Evolutionary conservation across 2,888 invertebrate genomes (phyloP), one percentile per base, ranked within the genome.

Genomic region (Nemurella pictetii): DNA sequence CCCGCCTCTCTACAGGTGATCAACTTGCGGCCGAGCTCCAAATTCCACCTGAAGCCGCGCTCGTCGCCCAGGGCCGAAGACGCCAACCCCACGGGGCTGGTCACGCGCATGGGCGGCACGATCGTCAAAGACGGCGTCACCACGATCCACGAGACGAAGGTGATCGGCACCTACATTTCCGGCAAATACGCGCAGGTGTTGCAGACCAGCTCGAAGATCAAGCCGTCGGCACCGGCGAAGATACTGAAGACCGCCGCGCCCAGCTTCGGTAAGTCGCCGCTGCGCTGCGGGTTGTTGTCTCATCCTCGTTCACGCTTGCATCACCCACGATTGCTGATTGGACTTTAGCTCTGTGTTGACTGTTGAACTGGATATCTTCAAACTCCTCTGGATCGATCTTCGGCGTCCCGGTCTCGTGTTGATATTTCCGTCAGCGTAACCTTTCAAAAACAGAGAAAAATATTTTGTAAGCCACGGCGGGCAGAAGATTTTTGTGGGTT

Each of bases 121-220:
- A 93, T 96, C 85, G 94, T 96, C 3, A 95, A 95, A 89, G 96
- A 96, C 88, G 96, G 96, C 0, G 91, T 94, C 0, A 96, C 96
- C 4, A 96, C 96, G 0, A 94, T 97, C 5, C 96, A 96, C 89
- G 96, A 97, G 90, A 96, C 97, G 0, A 96, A 95, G 89, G 96
- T 97, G n/a, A 95, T 97, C 88, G 96, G 97, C 30, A 96, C 97
- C 2, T 96, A 95, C 89, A 96, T 97, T 88, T 95, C 95, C 82
- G 96, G 96, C 73, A 97, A 97, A 91, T 97, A 97, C 89, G 96
- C 97, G 1, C 97, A 97, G 91, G 95, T 96, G 12, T 91, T 97
- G 35, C 96, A 96, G 89, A 96, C 96, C 88, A 95, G 95, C 74
- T 96, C 96, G 0, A 95, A 94, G 90, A 94, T 95, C 86, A 92